phyloP scores from a whole-genome alignment of 1,140 invertebrate genomes.

The Drosophila sp. region DNA sequence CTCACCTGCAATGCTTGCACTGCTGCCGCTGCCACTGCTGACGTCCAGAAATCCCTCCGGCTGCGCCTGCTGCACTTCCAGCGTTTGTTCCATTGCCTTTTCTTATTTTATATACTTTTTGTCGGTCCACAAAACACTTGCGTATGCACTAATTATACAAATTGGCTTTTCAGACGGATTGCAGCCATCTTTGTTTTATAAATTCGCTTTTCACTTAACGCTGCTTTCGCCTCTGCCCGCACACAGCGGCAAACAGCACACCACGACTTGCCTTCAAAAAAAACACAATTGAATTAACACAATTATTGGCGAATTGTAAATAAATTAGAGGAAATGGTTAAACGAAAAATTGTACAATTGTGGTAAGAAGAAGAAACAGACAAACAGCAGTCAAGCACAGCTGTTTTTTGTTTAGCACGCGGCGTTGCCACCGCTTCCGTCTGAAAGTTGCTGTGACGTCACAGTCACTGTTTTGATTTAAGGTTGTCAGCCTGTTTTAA shows the following conservation, averaged over 20 bases:
- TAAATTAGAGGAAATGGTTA: constrained; percentile 27
- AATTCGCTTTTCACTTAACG: constrained; percentile 15
- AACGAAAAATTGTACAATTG: constrained; percentile 44
- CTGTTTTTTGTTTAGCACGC: constrained; percentile 54
- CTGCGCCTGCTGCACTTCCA: constrained; percentile 37
- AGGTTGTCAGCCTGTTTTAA: no score
- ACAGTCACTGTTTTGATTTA: constrained; percentile 7
- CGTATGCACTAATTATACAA: constrained; percentile 31
- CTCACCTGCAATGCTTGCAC: constrained; percentile 41
- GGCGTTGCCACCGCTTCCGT: constrained; percentile 39
- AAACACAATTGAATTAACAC: constrained; percentile 31
- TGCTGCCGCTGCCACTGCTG: constrained; percentile 19
- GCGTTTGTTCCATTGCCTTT: constrained; percentile 56
- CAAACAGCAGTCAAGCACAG: constrained; percentile 38
- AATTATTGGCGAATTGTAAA: constrained; percentile 34
- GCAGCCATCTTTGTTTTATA: constrained; percentile 54
- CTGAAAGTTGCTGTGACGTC: constrained; percentile 22
- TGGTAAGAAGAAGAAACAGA: constrained; percentile 55
- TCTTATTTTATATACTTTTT: constrained; percentile 9
- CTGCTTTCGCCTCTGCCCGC: neutral
- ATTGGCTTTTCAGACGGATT: constrained; percentile 30
- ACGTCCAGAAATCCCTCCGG: constrained; percentile 40
- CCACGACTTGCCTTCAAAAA: neutral
- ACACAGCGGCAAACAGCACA: constrained; percentile 2
- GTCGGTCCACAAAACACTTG: constrained; percentile 16